Evolutionary conservation across 2,888 invertebrate genomes (phyloP), one percentile per base, ranked within the genome.

Genomic region (Chymomyza amoena): DNA sequence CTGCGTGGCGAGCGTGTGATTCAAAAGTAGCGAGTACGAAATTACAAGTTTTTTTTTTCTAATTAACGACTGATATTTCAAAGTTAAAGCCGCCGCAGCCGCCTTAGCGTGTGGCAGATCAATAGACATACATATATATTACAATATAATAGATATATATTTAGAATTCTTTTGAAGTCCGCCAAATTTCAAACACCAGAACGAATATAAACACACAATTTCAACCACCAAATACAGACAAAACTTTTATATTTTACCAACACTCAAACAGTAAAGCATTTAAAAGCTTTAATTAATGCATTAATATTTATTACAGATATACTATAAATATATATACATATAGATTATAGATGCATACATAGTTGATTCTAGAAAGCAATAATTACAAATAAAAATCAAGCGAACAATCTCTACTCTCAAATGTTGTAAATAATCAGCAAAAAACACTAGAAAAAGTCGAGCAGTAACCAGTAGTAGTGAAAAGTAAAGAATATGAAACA

Each of bases 361-460:
- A 70, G 78, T 82, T 84, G 77, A 79, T 84, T 84, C 72, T 77
- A 68, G 65, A 6, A 45, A 73, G 73, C 68, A 66, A 82, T 82
- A 73, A 45, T 45, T 45, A 80, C 61, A n/a, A 52, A 52, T 52
- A 52, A 54, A 54, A 54, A 63, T 70, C 50, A 70, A 68, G 57
- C 25, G 64, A 25, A 69, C 61, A 77, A 69, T 79, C 78, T 81
- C 83, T 81, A 86, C 84, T 86, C 86, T 83, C 81, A 70, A 69
- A 71, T 61, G 66, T 61, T 36, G n/a, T 66, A n/a, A 54, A 72
- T 72, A 66, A 70, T 57, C 70, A 52, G 64, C 39, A 61, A 15
- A 61, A 15, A 59, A 39, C 45, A 67, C 20, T 28, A 71, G 64
- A 45, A 59, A 59, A 66, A 60, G 51, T 76, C 64, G 62, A 76